Base-by-base conservation (phyloP, 1,140 invertebrate genomes). In the Danaus melanippus region DNA sequence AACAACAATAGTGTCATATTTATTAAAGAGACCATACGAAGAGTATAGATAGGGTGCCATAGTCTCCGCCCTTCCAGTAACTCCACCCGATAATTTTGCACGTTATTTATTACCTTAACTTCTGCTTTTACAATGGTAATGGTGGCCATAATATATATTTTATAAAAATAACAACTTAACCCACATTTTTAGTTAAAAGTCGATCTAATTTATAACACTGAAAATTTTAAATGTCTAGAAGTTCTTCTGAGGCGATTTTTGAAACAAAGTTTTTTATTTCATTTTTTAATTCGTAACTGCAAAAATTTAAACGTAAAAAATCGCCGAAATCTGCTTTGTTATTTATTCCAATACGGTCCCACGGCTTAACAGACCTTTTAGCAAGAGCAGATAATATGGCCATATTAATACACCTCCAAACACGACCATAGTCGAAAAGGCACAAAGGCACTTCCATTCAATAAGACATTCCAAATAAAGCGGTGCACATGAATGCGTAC, bases 401-500 rank as follows among this genome's bases (percentile, higher is more conserved):
- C 77, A 76, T 83, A 77, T 81, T 75, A 75, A 75, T 74, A 72
- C 62, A 72, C 74, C 72, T 74, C 71, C 73, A 75, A 79, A 83
- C 72, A 76, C 63, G 63, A 63, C 62, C 61, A 62, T 69, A 81
- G 78, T 81, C 78, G 66, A 81, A 74, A 85, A 85, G 82, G 79
- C 78, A 85, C 77, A 81, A 83, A 85, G 78, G 76, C 78, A 85
- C 65, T 65, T 67, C 66, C 54, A 73, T 67, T 78, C 62, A 79
- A 76, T 72, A 68, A 71, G 68, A 71, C 69, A 69, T 70, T 59
- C 67, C 64, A 67, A 71, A 72, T 74, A 70, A 69, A 67, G 67
- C 62, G 67, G 64, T 71, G 66, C 66, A 70, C 62, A 66, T 73
- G 67, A 76, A 73, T 74, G 53, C 64, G 62, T 77, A 74, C 76